Percentiles rank a stretch among this genome's conserved stretches.
phyloP scores from a whole-genome alignment of 1,140 invertebrate species.

The Tetraneura akinire region DNA sequence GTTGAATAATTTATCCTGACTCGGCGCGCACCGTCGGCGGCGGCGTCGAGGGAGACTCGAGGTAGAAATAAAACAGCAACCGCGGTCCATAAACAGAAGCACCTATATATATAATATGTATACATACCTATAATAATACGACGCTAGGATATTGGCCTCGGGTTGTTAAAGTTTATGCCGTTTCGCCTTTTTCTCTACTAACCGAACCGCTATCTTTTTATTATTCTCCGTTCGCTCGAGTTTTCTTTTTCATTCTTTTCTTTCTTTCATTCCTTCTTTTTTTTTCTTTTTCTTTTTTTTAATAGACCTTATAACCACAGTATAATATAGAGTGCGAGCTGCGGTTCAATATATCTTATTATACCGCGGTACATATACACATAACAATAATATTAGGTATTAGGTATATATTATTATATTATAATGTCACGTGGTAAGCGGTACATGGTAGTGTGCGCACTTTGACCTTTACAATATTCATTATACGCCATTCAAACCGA shows the following conservation, averaged over 20 bases:
- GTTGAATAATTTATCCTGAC: slow-evolving; percentile 45
- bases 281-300: background rate
- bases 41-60: background rate
- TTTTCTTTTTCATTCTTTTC: background rate
- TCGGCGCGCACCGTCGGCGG: no score
- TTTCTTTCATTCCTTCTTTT: background rate
- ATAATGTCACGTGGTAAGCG: background rate
- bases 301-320: slow-evolving; percentile 23
- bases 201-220: slow-evolving; percentile 1
- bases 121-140: background rate
- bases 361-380: background rate
- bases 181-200: slow-evolving; percentile 24
- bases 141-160: slow-evolving; percentile 35
- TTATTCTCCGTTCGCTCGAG: background rate
- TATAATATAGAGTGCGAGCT: background rate
- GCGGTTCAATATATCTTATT: background rate
- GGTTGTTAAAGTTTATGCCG: slow-evolving; percentile 47
- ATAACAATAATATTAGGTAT: background rate
- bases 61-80: slow-evolving; percentile 42
- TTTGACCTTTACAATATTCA: no score
- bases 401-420: background rate
- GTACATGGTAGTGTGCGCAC: no score
- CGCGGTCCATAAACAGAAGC: slow-evolving; percentile 21
- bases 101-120: background rate
- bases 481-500: no score